phyloP scores from a whole-genome alignment of 2,113 vertebrate species.

The Elephantulus edwardii region DNA sequence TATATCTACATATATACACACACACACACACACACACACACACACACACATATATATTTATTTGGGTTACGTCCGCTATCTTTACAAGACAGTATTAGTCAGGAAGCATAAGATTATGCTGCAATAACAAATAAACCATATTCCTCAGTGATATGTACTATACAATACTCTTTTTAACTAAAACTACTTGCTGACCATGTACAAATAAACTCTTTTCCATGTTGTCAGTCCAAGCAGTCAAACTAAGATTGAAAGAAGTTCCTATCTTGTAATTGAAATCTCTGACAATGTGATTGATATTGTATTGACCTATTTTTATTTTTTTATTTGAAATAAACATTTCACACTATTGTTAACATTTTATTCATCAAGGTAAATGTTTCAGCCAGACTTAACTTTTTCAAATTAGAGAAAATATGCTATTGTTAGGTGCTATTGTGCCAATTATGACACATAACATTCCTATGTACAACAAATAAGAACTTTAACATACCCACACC shows the following conservation, averaged over 20 bases:
- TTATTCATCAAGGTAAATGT: background rate
- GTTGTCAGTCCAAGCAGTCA: too few species aligned
- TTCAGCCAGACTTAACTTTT: background rate
- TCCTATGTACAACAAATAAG: too few species aligned
- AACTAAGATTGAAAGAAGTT: background rate
- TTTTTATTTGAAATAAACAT: background rate
- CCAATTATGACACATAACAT: too few species aligned
- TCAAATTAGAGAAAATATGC: background rate
- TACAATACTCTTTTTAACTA: background rate
- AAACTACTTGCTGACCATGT: background rate
- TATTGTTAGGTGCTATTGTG: too few species aligned
- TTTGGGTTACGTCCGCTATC: background rate
- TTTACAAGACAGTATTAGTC: too few species aligned
- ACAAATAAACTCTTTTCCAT: background rate
- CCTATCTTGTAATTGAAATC: background rate
- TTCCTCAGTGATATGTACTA: background rate
- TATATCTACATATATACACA: too few species aligned
- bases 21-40: too few species aligned
- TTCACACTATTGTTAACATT: background rate
- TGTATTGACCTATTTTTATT: too few species aligned
- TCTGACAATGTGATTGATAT: background rate
- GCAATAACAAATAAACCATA: background rate
- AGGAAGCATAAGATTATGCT: background rate
- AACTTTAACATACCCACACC: too few species aligned
- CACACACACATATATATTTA: background rate